These are phyloP conservation scores for Eurosta solidaginis DNA, from an alignment of 1,140 invertebrate species.

Conservation along the genomic window DNA sequence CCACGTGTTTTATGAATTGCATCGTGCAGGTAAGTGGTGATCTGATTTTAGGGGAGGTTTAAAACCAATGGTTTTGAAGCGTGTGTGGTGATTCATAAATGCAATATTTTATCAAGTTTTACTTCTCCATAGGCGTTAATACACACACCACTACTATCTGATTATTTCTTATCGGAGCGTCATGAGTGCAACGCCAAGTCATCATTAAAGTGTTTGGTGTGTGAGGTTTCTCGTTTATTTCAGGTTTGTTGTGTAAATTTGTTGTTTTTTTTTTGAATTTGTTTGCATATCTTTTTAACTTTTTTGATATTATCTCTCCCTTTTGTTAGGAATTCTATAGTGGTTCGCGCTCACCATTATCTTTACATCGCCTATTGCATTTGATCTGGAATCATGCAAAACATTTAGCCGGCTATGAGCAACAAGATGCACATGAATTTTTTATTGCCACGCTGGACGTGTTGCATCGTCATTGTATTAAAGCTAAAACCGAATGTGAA, in stretches of 20 bases:
- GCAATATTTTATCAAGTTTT: not conserved
- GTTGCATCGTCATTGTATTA: slow-evolving; percentile 70
- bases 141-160: slow-evolving; percentile 90
- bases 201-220: slow-evolving; percentile 81
- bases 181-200: slow-evolving; percentile 79
- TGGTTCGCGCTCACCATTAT: slow-evolving; percentile 83
- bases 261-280: not conserved
- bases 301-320: not conserved
- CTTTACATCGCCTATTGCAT: slow-evolving; percentile 86
- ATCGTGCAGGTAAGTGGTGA: slow-evolving; percentile 78
- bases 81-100: not conserved
- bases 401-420: slow-evolving; percentile 94
- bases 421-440: slow-evolving; percentile 99
- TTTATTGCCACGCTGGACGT: slow-evolving; percentile 94
- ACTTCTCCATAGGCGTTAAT: slow-evolving; percentile 71
- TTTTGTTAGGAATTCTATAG: slow-evolving; percentile 86
- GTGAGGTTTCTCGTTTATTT: slow-evolving; percentile 86
- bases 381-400: slow-evolving; percentile 96
- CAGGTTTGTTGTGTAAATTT: slow-evolving; percentile 62
- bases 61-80: not conserved
- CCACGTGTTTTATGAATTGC: slow-evolving; percentile 99
- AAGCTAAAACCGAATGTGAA: slow-evolving; percentile 50
- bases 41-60: not conserved
- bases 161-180: slow-evolving; percentile 93
- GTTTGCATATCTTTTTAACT: slow-evolving; percentile 22